Base-by-base conservation (phyloP, 2,113 vertebrate genomes). In the Carassius gibelio region DNA sequence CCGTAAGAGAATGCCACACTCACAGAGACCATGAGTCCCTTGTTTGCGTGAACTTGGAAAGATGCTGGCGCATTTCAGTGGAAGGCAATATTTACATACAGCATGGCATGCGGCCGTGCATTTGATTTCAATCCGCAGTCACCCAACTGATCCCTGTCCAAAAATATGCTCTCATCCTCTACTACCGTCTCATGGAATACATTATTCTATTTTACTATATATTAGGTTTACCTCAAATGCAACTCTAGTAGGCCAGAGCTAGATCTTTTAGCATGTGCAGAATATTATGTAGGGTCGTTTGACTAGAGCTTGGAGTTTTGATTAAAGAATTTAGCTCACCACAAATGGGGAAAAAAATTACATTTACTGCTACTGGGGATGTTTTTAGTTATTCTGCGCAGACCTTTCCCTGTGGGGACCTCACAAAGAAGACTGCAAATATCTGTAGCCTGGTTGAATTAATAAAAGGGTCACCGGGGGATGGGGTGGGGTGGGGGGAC, bases 171-270 rank as follows among this genome's bases (percentile, higher is more conserved):
- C 87, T 90, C 14, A 90, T 87, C 89, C 74, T 85, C 84, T 26
- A 82, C 86, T 66, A 59, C 71, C 84, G 84, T 87, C 82, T 88
- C 83, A 86, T 89, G 90, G 88, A 91, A 89, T 88, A 85, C 84
- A 91, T 91, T 89, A 93, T 90, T 85, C 83, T 76, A 88, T 91
- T 92, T 91, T 88, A 83, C 81, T 91, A 64, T 74, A 89, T 90
- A 91, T 91, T 87, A 81, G 75, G 81, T 90, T 92, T 86, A 82
- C 89, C 89, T 90, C 88, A 87, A 90, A 89, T 36, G 86, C 88
- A 89, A 88, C 77, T 86, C 83, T 72, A 88, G 88, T 76, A 84
- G 36, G 89, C 88, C 90, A 90, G 85, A 75, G 89, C 89, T 75
- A 79, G 84, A 87, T 90, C 83, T 72, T 34, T 59, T 62, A 84